Conservation (phyloP, 2,113 vertebrate genomes). For the Megaptera novaeangliae region DNA sequence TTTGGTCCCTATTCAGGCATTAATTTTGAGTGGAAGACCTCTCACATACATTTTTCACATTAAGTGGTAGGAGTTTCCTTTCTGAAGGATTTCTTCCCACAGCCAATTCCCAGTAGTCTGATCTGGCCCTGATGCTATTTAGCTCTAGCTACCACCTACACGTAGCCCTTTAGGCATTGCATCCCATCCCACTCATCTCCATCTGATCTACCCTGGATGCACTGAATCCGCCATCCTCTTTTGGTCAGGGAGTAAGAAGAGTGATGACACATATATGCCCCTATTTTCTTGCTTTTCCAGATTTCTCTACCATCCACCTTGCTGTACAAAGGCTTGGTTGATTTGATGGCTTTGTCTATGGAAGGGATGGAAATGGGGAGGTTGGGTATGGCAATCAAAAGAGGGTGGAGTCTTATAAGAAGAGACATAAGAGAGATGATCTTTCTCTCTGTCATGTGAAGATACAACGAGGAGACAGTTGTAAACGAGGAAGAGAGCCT, state of each 20-base stretch:
- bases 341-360: neutral
- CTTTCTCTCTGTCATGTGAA: neutral
- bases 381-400: neutral
- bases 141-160: neutral
- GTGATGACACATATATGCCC: neutral
- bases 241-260: neutral
- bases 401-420: neutral
- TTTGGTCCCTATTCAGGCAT: neutral
- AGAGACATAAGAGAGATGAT: neutral
- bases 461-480: neutral
- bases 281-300: neutral
- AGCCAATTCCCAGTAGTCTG: neutral
- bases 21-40: neutral
- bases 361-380: neutral
- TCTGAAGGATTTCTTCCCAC: neutral
- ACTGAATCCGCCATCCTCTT: neutral
- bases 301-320: too few relatives aligned
- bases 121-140: neutral
- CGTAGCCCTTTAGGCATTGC: neutral
- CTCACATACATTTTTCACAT: neutral
- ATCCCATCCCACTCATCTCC: neutral
- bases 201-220: neutral
- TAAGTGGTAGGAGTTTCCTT: neutral
- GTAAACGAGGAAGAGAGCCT: neutral
- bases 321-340: neutral